Evolutionary conservation across 2,797 vertebrate species (phyloP), one percentile per base, ranked within the genome.

Genomic region (Urosaurus nigricauda): DNA sequence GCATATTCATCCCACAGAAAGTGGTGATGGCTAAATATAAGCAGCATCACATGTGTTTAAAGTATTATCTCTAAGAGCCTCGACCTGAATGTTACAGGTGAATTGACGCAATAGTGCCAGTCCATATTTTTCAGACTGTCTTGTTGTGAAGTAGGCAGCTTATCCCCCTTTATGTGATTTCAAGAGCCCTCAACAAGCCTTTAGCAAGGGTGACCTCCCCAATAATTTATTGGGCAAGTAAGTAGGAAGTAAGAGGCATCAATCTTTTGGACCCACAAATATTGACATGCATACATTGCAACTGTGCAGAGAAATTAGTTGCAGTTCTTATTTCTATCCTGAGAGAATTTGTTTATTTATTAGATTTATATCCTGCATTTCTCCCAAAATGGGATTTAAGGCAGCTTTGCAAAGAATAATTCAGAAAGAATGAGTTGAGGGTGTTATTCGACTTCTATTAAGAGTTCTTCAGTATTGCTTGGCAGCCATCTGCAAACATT

Each of bases 341-440:
- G 0, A 88, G 92, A 86, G 26, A 88, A 24, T 9, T 73, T 94
- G 11, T 51, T 51, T 51, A 9, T 51, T 51, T 51, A 51, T 51
- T 51, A 8, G 47, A 51, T 51, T 51, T 51, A 51, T 51, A 51
- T 51, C 47, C 47, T 51, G 47, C 47, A 7, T 51, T 51, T 51
- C 47, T 51, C 47, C 47, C 47, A 51, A 51, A 51, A 51, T 51
- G 47, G 47, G 0, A 51, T 8, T 51, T 8, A 51, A 51, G 6
- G 47, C 47, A 83, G 93, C 92, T 90, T 92, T 92, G 89, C 82
- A 90, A 8, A 81, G 81, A 63, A 83, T 88, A 37, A 60, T 79
- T 32, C 65, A 87, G 63, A 11, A 24, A 93, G 47, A 53, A 85
- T 73, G 87, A 75, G 93, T 85, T 56, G 2, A 86, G 90, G 74